Percentiles rank a stretch among this genome's conserved stretches.
Conservation (phyloP, 2,113 vertebrate species). For the Athene cunicularia region DNA sequence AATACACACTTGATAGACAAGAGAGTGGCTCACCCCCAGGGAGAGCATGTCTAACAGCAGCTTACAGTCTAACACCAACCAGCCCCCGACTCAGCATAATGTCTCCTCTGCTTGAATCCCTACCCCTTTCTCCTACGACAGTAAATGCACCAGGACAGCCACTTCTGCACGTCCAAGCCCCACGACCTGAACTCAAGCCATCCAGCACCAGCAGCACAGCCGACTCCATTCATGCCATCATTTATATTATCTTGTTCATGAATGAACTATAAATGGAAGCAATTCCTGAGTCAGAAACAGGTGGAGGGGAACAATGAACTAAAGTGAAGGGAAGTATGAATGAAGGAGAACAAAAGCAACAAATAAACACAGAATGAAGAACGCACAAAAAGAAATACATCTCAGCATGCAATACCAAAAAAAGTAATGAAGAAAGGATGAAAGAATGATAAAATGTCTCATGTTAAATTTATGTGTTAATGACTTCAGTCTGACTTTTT, state of each 20-base stretch:
- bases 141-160: neutral
- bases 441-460: neutral
- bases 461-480: neutral
- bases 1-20: neutral
- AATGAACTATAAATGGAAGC: neutral
- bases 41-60: neutral
- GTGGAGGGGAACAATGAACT: neutral
- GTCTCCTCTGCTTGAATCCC: neutral
- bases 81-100: neutral
- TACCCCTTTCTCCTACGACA: neutral
- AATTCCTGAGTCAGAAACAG: conserved; percentile 30
- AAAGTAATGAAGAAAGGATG: neutral
- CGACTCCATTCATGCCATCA: neutral
- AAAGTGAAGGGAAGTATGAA: neutral
- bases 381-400: neutral
- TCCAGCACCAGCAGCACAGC: neutral
- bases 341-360: conserved; percentile 7
- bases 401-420: neutral
- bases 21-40: neutral
- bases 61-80: neutral
- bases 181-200: neutral
- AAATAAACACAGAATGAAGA: neutral
- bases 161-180: neutral
- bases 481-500: neutral
- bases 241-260: neutral